Base-by-base conservation (phyloP, 2,888 invertebrate species). In the Eupithecia centaureata region DNA sequence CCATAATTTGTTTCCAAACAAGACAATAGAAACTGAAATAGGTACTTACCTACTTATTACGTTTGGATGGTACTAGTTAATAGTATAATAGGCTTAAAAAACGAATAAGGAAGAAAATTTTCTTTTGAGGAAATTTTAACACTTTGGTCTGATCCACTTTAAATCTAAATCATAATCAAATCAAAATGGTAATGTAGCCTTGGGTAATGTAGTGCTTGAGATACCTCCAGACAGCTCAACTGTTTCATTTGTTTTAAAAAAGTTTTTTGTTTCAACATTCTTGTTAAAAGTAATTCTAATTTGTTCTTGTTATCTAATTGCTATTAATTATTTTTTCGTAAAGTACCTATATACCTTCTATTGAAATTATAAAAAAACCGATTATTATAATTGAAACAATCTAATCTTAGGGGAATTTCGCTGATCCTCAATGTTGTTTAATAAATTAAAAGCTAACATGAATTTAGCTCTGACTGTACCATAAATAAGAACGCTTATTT, bases 401-500 rank as follows among this genome's bases (percentile, higher is more conserved):
- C 15, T 35, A 4, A 35, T 35, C n/a, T 38, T 38, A 38, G n/a
- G n/a, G n/a, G 2, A n/a, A n/a, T 5, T 38, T n/a, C 12, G 38
- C 38, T 38, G 38, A 38, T 38, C 2, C n/a, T 7, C n/a, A 38
- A 5, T 38, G 5, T n/a, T n/a, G n/a, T n/a, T 38, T 18, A 10
- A 42, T 47, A 47, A 10, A 47, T 47, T 47, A 15, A 47, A 47
- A 12, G 2, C 8, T 22, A 47, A 1, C 22, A 47, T 22, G 10
- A 47, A 52, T 33, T 57, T 32, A 5, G 5, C 22, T 32, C 57
- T 22, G 57, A 57, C 57, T 57, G 57, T 57, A 65, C 75, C 82
- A 83, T 86, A 86, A 85, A 86, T 85, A 85, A 79, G 67, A 81
- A 76, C 73, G 84, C 85, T 89, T 89, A 82, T 88, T 87, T 86